A percentile compares a stretch with the other conserved stretches of the same genome.
These are phyloP conservation scores for Diplazon laetatorius DNA, from an alignment of 2,888 invertebrate genomes.

Conservation along the genomic window DNA sequence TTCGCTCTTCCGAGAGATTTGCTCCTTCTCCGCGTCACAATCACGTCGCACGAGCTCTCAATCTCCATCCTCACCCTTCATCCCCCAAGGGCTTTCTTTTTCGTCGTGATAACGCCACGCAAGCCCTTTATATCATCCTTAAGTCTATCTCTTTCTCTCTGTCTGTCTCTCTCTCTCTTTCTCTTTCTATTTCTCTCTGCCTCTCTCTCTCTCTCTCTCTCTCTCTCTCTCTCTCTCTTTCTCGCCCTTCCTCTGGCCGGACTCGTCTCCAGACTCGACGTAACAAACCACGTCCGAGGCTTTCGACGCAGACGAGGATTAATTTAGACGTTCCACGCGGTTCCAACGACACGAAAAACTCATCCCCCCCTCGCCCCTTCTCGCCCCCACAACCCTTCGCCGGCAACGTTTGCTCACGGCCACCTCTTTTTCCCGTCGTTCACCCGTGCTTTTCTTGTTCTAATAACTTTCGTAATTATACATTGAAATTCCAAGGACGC, in stretches of 20 bases:
- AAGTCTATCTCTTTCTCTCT: too few relatives aligned
- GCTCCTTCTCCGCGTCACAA: constrained; percentile 23
- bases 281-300: constrained; percentile 31
- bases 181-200: too few relatives aligned
- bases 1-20: constrained; percentile 20
- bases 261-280: constrained; percentile 22
- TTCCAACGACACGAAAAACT: background rate
- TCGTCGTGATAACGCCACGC: constrained; percentile 55
- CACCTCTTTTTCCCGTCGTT: background rate
- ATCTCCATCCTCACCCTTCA: too few relatives aligned
- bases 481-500: background rate
- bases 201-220: too few relatives aligned
- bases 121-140: constrained; percentile 65
- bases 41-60: constrained; percentile 21
- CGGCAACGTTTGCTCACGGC: background rate
- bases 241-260: background rate
- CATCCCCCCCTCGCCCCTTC: background rate
- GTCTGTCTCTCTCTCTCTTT: too few relatives aligned
- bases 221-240: background rate
- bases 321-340: constrained; percentile 36
- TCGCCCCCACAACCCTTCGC: background rate
- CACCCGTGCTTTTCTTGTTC: background rate
- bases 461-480: constrained; percentile 23
- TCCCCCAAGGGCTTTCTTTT: constrained; percentile 30
- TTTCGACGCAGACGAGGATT: constrained; percentile 56